Conservation (phyloP, 2,797 vertebrate species). For the Poeciliopsis turneri region DNA sequence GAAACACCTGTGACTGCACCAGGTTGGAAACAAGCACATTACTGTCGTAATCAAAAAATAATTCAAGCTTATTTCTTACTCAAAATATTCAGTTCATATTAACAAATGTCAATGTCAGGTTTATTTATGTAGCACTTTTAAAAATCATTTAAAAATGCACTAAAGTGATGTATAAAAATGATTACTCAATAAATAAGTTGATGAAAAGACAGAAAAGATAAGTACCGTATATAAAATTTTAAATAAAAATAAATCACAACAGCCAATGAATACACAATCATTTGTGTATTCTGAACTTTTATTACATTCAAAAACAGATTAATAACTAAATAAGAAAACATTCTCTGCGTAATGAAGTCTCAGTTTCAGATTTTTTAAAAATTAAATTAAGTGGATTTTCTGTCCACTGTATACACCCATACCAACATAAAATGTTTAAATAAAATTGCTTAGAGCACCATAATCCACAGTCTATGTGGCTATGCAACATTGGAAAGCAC, state of each 20-base stretch:
- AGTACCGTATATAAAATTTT: no score
- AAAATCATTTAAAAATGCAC: no score
- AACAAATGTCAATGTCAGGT: not conserved
- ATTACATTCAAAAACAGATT: not conserved
- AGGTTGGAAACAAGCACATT: not conserved
- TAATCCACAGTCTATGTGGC: not conserved
- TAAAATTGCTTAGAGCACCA: not conserved
- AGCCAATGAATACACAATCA: not conserved
- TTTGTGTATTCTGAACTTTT: not conserved
- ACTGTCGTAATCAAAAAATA: not conserved
- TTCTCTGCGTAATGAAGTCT: not conserved
- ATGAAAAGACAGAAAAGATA: no score
- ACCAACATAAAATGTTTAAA: not conserved
- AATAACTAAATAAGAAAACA: not conserved
- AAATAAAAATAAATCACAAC: no score
- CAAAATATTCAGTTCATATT: not conserved
- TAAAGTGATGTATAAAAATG: no score
- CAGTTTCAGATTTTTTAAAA: not conserved
- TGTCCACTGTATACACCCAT: not conserved
- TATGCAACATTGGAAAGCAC: not conserved
- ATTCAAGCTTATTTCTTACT: not conserved
- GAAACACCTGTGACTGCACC: not conserved
- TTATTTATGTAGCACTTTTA: no score
- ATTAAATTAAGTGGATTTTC: not conserved
- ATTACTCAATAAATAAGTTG: no score